phyloP scores from a whole-genome alignment of 1,140 invertebrate genomes.

The Ceratoteleas bidentatus region DNA sequence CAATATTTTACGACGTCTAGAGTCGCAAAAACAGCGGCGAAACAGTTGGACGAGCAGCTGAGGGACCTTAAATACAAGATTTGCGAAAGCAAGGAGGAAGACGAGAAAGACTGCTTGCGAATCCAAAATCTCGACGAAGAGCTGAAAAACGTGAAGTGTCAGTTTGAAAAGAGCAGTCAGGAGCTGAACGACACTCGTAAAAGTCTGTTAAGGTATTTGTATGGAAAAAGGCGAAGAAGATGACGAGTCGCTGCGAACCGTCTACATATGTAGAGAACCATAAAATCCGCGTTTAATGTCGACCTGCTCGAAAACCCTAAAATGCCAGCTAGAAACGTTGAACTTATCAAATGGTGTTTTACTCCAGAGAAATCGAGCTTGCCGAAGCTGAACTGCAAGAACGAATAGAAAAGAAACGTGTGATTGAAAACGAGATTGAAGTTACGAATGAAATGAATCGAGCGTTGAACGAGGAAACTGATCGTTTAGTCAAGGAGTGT shows the following conservation, averaged over 20 bases:
- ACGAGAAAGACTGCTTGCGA: slow-evolving; percentile 4
- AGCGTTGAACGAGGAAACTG: slow-evolving; percentile 21
- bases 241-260: too few relatives aligned
- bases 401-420: slow-evolving; percentile 6
- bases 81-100: not conserved
- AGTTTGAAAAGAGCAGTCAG: not conserved
- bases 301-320: too few relatives aligned
- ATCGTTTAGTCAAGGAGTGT: slow-evolving; percentile 44
- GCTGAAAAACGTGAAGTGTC: slow-evolving; percentile 9
- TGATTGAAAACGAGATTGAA: slow-evolving; percentile 15
- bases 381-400: slow-evolving; percentile 13
- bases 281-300: too few relatives aligned
- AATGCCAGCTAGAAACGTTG: too few relatives aligned
- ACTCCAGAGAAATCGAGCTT: slow-evolving; percentile 17
- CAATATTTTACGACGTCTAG: too few relatives aligned
- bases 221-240: too few relatives aligned
- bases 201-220: slow-evolving; percentile 3
- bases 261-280: too few relatives aligned
- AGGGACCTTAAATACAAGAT: not conserved
- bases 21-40: too few relatives aligned
- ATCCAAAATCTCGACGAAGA: slow-evolving; percentile 8
- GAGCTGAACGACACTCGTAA: not conserved
- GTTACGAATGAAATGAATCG: slow-evolving; percentile 4
- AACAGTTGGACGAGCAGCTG: too few relatives aligned
- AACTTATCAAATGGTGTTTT: not conserved